Evolutionary conservation across 2,797 vertebrate genomes (phyloP), one percentile per base, ranked within the genome.

Genomic region (Sebastes matsubarae): DNA sequence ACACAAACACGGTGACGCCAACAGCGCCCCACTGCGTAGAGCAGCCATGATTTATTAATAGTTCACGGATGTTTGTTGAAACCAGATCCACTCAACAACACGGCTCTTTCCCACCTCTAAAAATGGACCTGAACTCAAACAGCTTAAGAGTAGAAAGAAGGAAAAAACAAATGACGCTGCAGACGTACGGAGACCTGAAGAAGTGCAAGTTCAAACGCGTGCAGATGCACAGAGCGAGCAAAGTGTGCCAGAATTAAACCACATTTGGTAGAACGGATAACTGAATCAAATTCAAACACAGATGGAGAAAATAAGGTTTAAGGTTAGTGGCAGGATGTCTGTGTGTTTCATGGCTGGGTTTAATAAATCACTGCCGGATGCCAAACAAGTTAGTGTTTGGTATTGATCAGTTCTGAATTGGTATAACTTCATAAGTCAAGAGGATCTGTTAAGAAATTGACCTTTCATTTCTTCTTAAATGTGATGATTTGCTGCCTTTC

Each of bases 41-140:
- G 69, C 80, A 27, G 70, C 80, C 61, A 71, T 86, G 81, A 91
- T 89, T 91, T 93, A 92, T 89, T 92, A 92, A 91, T 92, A 89
- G 87, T 88, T 72, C 11, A 8, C 8, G 79, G 83, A 90, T 76
- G 85, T 91, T 93, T 87, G 85, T 77, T 80, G 90, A 88, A 92
- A 90, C 73, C 75, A 73, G 84, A 91, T 84, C 87, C 55, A 52
- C 80, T 81, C 70, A 29, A 83, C 82, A 81, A 86, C 69, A 52
- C 30, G 14, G 68, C 74, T 66, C 79, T 55, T 85, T 83, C 46
- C 67, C 52, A 77, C 86, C 71, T 89, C 87, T 87, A 85, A 86
- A 92, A 91, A 87, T 72, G 84, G 63, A 84, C 60, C 67, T 59
- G 68, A 72, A 80, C 59, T 61, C 67, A 54, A 87, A 80, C 57